Conservation (phyloP, 2,888 invertebrate genomes). For the Brenthis ino region DNA sequence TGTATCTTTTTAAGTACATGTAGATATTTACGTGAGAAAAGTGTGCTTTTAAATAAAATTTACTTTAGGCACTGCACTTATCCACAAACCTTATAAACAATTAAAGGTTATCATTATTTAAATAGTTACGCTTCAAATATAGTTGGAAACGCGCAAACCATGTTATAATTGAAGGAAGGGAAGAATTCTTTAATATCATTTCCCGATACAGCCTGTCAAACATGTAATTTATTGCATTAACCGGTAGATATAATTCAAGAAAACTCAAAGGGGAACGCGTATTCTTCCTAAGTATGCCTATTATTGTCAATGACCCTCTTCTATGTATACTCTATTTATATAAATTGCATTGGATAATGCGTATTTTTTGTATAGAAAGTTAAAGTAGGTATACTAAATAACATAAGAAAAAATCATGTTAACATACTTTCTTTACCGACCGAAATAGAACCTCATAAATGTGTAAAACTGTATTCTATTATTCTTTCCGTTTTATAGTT, state of each 20-base stretch:
- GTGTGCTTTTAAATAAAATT: too few relatives aligned
- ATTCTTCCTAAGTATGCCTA: conserved; percentile 2
- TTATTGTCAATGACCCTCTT: neutral
- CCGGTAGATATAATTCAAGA: conserved; percentile 19
- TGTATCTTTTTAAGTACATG: neutral
- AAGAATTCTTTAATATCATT: conserved; percentile 33
- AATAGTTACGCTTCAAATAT: neutral
- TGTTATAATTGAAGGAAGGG: conserved; percentile 22
- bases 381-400: too few relatives aligned
- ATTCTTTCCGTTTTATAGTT: too few relatives aligned
- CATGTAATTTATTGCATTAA: conserved; percentile 29
- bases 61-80: too few relatives aligned
- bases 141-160: conserved; percentile 12
- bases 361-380: neutral
- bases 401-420: too few relatives aligned
- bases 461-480: too few relatives aligned
- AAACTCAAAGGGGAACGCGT: conserved; percentile 21
- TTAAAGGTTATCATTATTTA: too few relatives aligned
- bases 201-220: conserved; percentile 34
- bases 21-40: too few relatives aligned
- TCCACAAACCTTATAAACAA: too few relatives aligned
- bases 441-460: too few relatives aligned
- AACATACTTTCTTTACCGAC: too few relatives aligned
- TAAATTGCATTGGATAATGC: neutral
- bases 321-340: neutral